Evolutionary conservation across 2,888 invertebrate genomes (phyloP).

Genomic region (Periphyllus acericola): DNA sequence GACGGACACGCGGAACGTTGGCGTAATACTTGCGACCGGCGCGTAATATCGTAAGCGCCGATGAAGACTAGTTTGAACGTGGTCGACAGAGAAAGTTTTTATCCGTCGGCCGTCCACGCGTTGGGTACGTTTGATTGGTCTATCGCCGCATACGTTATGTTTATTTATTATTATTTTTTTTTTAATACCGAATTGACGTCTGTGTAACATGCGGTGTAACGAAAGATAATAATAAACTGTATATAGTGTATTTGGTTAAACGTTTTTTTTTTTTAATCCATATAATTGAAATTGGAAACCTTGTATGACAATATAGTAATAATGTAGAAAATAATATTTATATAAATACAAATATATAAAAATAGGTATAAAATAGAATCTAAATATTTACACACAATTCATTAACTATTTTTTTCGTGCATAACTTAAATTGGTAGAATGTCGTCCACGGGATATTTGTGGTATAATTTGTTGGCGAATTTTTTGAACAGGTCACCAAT

Average conservation of each 20-base stretch:
- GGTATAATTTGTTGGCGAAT: constrained; percentile 73
- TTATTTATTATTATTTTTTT: background rate
- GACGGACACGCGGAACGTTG: constrained; percentile 20
- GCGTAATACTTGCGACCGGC: constrained; percentile 48
- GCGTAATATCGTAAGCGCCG: constrained; percentile 37
- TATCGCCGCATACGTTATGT: background rate
- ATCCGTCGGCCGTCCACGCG: constrained; percentile 1
- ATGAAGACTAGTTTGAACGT: constrained; percentile 59
- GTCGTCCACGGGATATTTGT: constrained; percentile 72
- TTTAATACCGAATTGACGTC: background rate
- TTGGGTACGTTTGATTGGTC: constrained; percentile 38
- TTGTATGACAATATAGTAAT: background rate
- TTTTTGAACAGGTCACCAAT: constrained; percentile 72
- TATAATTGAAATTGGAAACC: background rate
- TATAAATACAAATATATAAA: background rate
- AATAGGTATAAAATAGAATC: background rate
- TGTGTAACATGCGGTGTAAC: background rate
- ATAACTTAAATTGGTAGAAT: constrained; percentile 65
- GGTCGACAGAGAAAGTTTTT: constrained; percentile 58
- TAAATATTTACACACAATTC: constrained; percentile 35
- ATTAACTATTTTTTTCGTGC: background rate
- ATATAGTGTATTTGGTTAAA: background rate
- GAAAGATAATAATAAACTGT: background rate
- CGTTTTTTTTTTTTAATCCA: background rate
- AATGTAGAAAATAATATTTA: background rate